Evolutionary conservation across 2,113 vertebrate genomes (phyloP), one percentile per base, ranked within the genome.

Genomic region (Rhipidura dahli): DNA sequence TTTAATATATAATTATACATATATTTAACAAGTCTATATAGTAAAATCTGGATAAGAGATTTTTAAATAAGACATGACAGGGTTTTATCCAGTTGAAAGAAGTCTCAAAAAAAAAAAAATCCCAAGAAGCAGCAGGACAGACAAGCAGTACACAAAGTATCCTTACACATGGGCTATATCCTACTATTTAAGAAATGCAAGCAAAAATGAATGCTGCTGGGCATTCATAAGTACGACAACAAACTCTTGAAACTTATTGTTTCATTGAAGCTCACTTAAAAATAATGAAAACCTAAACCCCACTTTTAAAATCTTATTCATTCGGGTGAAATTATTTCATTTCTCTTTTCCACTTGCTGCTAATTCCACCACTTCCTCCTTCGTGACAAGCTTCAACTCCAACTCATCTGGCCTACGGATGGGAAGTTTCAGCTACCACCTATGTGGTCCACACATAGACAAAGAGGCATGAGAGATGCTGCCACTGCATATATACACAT

Each of bases 381-480:
- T 47, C 2, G 0, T 24, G 31, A 60, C 19, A 86, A 59, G 15
- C 18, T 80, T 76, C 11, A 57, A 14, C 23, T 77, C 31, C 51
- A 79, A 5, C 20, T 76, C 63, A 42, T 13, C 21, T 40, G 24
- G 14, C 45, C 47, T 11, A 35, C 1, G 2, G 22, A 54, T 31
- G 28, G 22, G 15, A 66, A 17, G 13, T 15, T 88, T 76, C 57
- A 72, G 10, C 30, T 51, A 31, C 31, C 54, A 39, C 15, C 33
- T 42, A 45, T 1, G 0, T 7, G 19, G 31, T n/a, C 33, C 37
- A 72, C 1, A 1, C 19, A 8, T 4, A 27, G 10, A 44, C 20
- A 51, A 31, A 60, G 42, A 45, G 15, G 16, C n/a, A 40, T 5
- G 13, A 75, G 68, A 11, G 44, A 27, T 49, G 42, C 17, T 45